Conservation (phyloP, 1,140 invertebrate genomes). For the Apis florea region DNA sequence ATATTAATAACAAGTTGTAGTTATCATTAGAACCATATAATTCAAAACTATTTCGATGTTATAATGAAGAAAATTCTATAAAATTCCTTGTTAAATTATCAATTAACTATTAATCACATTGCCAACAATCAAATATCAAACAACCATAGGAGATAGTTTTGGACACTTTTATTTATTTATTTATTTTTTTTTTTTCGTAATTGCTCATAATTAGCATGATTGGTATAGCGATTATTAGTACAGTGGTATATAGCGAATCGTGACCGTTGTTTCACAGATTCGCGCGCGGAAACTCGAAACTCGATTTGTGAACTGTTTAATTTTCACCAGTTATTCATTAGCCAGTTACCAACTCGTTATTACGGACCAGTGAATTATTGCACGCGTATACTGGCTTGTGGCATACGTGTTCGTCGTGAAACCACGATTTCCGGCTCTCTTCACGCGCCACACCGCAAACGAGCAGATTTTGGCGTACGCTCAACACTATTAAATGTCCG, state of each 20-base stretch:
- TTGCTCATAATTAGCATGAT: background rate
- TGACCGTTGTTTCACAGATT: conserved; percentile 15
- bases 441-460: conserved; percentile 26
- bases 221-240: background rate
- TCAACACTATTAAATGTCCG: conserved; percentile 24
- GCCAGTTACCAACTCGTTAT: conserved; percentile 65
- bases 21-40: too few species aligned
- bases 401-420: conserved; percentile 11
- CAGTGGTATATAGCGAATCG: conserved; percentile 2
- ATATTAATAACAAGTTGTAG: too few species aligned
- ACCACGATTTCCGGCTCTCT: conserved; percentile 36
- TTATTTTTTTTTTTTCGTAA: background rate
- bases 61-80: background rate
- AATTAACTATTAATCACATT: background rate
- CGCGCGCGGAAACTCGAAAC: conserved; percentile 43
- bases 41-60: too few species aligned
- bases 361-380: conserved; percentile 55
- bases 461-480: conserved; percentile 21
- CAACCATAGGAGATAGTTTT: background rate
- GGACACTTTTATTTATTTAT: background rate
- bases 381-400: conserved; percentile 8
- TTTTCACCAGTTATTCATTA: conserved; percentile 66
- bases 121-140: background rate
- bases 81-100: background rate
- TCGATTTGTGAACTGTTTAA: conserved; percentile 65